Evolutionary conservation across 2,113 vertebrate species (phyloP).

Genomic region (Poeciliopsis occidentalis): DNA sequence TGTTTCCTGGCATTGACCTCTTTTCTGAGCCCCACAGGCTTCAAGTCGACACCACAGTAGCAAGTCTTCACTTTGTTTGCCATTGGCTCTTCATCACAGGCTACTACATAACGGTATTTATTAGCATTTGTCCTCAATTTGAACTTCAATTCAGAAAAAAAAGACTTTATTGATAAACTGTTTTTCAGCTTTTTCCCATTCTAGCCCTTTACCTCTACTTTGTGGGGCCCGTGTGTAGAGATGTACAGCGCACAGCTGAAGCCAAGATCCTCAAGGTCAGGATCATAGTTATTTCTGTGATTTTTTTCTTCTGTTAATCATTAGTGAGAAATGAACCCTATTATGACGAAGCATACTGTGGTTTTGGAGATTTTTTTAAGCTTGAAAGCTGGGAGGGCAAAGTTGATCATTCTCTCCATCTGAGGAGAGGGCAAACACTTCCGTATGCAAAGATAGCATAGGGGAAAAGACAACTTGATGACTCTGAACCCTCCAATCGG

Average conservation of each 20-base stretch:
- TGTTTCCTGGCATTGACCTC: slow-evolving; percentile 88
- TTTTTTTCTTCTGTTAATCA: no score
- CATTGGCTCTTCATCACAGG: slow-evolving; percentile 85
- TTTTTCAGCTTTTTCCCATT: slow-evolving; percentile 87
- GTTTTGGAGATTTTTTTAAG: not conserved
- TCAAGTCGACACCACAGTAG: slow-evolving; percentile 79
- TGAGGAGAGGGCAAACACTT: not conserved
- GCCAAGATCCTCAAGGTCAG: slow-evolving; percentile 91
- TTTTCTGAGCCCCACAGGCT: slow-evolving; percentile 86
- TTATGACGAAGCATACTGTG: not conserved
- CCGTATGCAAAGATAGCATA: no score
- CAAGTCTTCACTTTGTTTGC: slow-evolving; percentile 87
- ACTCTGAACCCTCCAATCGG: no score
- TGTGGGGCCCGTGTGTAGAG: slow-evolving; percentile 85
- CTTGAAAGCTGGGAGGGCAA: not conserved
- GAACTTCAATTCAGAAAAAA: not conserved
- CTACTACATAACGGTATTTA: slow-evolving; percentile 84
- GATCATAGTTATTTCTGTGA: not conserved
- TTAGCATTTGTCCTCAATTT: not conserved
- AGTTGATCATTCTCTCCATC: not conserved
- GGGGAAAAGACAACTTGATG: no score
- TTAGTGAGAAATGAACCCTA: not conserved
- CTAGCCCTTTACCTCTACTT: slow-evolving; percentile 88
- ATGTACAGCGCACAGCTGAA: slow-evolving; percentile 81
- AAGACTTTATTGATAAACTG: not conserved